Base-by-base conservation (phyloP, 1,140 invertebrate genomes). In the Rhizoglyphus robini region DNA sequence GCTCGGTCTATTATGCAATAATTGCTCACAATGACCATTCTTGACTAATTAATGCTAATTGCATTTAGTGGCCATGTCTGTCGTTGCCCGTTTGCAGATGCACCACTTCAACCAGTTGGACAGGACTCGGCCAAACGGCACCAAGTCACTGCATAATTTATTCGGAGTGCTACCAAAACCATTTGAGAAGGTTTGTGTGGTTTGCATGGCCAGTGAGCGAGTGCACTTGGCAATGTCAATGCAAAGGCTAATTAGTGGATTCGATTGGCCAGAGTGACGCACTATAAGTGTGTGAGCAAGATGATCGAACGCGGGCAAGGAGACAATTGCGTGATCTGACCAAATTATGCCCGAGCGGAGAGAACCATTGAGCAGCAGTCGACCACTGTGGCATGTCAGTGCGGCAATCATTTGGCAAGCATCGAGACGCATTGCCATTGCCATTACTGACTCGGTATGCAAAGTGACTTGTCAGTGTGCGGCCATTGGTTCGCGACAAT, bases 41-140 rank as follows among this genome's bases (percentile, higher is more conserved):
- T 54, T 25, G 31, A 23, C 31, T 54, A 54, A 54, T 54, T 25
- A 54, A 54, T 54, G 51, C 51, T 54, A 54, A 54, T 54, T 54
- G 51, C 51, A 54, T 27, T 5, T 11, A 41, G 8, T 41, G 36
- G 36, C 36, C 8, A 11, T 41, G 36, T 11, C 8, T 41, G 36
- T 41, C 8, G 18, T 18, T 18, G 36, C 8, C n/a, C n/a, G n/a
- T n/a, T n/a, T 41, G 36, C 36, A 41, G 36, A 41, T 41, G 36
- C 36, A 41, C 8, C 8, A 11, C 8, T 41, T 18, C 8, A 41
- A 18, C 36, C 36, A 41, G 36, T 41, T 41, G 36, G 8, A 41
- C 36, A 11, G n/a, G n/a, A n/a, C n/a, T n/a, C n/a, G n/a, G n/a
- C n/a, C n/a, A n/a, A n/a, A n/a, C 18, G 8, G 36, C 36, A 8